These are phyloP conservation scores for Pristionchus mayeri DNA, from an alignment of 2,888 invertebrate genomes.

Conservation along the genomic window DNA sequence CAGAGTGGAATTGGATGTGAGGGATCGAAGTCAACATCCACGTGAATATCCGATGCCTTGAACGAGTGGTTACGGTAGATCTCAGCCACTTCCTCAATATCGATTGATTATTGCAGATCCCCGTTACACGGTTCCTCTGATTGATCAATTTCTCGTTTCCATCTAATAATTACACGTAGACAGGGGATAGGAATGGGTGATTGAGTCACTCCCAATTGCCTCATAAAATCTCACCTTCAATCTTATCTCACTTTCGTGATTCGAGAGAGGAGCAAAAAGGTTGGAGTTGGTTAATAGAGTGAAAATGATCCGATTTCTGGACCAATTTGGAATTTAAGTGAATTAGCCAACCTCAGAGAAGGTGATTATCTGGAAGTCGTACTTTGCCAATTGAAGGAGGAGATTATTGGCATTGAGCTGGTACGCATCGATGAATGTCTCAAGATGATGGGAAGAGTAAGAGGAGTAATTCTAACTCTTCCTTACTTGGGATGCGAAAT, in stretches of 20 bases:
- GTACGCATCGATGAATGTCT: slow-evolving; percentile 54
- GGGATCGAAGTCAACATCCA: slow-evolving; percentile 15
- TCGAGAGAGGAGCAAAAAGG: slow-evolving; percentile 5
- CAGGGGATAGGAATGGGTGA: slow-evolving; percentile 16
- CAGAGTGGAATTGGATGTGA: slow-evolving; percentile 35
- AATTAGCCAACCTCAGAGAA: slow-evolving; percentile 52
- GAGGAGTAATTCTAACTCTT: no score
- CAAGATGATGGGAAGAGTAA: no score
- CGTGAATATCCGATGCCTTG: slow-evolving; percentile 39
- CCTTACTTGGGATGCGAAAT: slow-evolving; percentile 60
- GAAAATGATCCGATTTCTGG: slow-evolving; percentile 13
- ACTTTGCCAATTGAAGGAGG: slow-evolving; percentile 48
- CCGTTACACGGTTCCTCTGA: not conserved
- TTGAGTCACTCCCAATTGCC: slow-evolving; percentile 32
- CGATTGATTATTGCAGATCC: not conserved
- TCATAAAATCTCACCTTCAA: slow-evolving; percentile 32
- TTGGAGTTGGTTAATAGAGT: not conserved
- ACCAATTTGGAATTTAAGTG: not conserved
- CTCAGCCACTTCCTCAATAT: slow-evolving; percentile 43
- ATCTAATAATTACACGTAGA: slow-evolving; percentile 34
- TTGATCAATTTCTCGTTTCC: slow-evolving; percentile 15
- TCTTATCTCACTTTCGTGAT: slow-evolving; percentile 35
- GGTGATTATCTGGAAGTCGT: slow-evolving; percentile 56
- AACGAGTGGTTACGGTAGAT: slow-evolving; percentile 50
- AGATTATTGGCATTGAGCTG: slow-evolving; percentile 51